Conservation (phyloP, 2,113 vertebrate genomes). For the Bufo gargarizans region DNA sequence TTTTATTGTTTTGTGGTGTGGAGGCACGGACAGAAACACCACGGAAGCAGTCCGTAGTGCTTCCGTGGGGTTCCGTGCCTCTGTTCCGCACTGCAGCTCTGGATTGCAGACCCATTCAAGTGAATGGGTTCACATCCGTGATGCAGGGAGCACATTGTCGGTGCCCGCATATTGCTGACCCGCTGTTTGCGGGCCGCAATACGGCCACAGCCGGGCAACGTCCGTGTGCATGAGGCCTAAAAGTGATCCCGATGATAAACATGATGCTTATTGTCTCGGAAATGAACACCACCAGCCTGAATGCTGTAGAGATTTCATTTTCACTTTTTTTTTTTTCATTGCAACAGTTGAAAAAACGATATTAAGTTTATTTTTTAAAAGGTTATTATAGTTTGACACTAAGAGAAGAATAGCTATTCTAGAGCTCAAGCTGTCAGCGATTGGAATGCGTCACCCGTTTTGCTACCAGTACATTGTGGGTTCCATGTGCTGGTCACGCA, state of each 20-base stretch:
- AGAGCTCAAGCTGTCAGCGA: constrained; percentile 9
- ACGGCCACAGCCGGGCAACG: too few relatives aligned
- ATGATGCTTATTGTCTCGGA: not conserved
- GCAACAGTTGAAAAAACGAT: not conserved
- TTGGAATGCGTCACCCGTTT: not conserved
- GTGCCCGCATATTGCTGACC: too few relatives aligned
- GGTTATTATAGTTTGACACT: not conserved
- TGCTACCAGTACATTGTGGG: constrained; percentile 41
- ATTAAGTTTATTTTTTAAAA: not conserved
- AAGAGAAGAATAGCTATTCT: constrained; percentile 21
- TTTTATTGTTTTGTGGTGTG: too few relatives aligned
- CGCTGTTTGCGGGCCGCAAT: too few relatives aligned
- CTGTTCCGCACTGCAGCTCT: too few relatives aligned
- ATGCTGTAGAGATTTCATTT: not conserved
- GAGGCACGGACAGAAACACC: too few relatives aligned
- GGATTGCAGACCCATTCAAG: too few relatives aligned
- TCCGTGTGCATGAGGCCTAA: too few relatives aligned
- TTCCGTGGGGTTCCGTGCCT: too few relatives aligned
- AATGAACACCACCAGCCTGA: not conserved
- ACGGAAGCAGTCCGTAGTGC: too few relatives aligned
- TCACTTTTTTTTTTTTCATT: not conserved
- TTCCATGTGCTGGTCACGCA: not conserved
- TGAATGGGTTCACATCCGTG: too few relatives aligned
- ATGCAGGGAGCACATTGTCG: too few relatives aligned
- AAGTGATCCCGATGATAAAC: not conserved